Percentiles rank a stretch among this genome's conserved stretches.
Evolutionary conservation across 2,797 vertebrate genomes (phyloP).

Genomic region (Girardinus metallicus): DNA sequence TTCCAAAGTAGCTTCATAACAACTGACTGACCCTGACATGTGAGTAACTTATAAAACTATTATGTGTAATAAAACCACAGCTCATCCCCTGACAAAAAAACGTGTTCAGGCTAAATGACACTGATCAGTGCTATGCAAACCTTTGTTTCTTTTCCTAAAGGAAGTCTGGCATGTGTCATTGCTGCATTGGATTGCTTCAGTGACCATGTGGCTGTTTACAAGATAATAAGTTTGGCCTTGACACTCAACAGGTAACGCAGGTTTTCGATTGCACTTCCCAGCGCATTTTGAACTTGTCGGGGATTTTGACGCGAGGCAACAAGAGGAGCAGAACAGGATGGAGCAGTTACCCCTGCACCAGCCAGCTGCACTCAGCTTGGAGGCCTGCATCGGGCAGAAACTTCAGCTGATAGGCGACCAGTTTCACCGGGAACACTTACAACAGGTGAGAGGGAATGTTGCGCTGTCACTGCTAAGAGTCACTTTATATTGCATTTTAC

Average conservation of each 20-base stretch:
- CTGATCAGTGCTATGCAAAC: constrained; percentile 23
- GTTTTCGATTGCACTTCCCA: constrained; percentile 81
- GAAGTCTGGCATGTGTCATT: constrained; percentile 14
- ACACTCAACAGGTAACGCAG: constrained; percentile 80
- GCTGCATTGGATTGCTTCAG: constrained; percentile 8
- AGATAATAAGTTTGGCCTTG: constrained; percentile 50
- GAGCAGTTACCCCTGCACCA: constrained; percentile 64
- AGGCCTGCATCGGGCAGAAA: constrained; percentile 83
- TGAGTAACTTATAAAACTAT: constrained; percentile 38
- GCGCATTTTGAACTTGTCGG: constrained; percentile 72
- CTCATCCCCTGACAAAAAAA: constrained; percentile 18
- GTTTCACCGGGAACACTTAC: constrained; percentile 83
- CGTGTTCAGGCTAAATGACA: constrained; percentile 20
- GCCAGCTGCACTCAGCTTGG: constrained; percentile 68
- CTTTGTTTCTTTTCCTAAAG: constrained; percentile 28
- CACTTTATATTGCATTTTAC: not conserved
- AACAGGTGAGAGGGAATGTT: constrained; percentile 74
- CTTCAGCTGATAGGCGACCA: constrained; percentile 86
- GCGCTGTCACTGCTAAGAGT: constrained; percentile 19
- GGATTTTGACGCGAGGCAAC: constrained; percentile 59
- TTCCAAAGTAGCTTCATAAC: constrained; percentile 45
- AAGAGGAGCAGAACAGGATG: constrained; percentile 62
- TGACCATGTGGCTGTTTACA: constrained; percentile 23
- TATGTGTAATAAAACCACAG: constrained; percentile 32
- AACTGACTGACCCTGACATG: constrained; percentile 31